Base-by-base conservation (phyloP, 2,113 vertebrate species). In the Pelvicachromis taeniatus region DNA sequence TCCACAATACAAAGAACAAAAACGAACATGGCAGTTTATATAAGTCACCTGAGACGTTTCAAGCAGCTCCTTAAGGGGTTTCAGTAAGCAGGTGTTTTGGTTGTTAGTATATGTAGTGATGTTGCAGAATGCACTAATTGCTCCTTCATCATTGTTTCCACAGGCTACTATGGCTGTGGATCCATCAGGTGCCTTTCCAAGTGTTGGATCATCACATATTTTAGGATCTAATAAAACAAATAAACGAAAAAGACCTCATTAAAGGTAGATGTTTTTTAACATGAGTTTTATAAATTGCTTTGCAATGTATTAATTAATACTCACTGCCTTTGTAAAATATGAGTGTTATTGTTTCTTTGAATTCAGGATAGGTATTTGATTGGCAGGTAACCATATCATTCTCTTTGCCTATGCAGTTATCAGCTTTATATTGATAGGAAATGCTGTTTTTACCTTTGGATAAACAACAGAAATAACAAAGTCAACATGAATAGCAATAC, bases 131-230 rank as follows among this genome's bases (percentile, higher is more conserved):
- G 59, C 59, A 38, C 59, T 63, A 31, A n/a, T 38, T 63, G 35
- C 59, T 63, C 59, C 59, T 63, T 38, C 59, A 3, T 38, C 17
- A 4, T 63, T 63, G 0, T 4, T 0, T 63, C 0, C 10, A 63
- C 59, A 63, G 59, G 31, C 17, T 38, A n/a, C n/a, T 63, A 3
- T 38, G 59, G 59, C 59, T 63, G 1, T 63, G 31, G 0, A 35
- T 7, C 0, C 59, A 19, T 0, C 1, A 63, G 35, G 10, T 38
- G 59, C 2, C 31, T 63, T 2, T 35, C 59, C 59, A 38, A n/a
- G 35, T n/a, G 0, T 1, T 12, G 33, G 33, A 33, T 33, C 33
- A 33, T 33, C 4, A 33, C 33, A 33, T 33, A 7, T 6, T 33
- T 6, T 4, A 33, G 6, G 4, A 33, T 7, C 33, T 33, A 33